These are phyloP conservation scores for Psylliodes chrysocephalus DNA, from an alignment of 2,888 invertebrate genomes.

Conservation along the genomic window DNA sequence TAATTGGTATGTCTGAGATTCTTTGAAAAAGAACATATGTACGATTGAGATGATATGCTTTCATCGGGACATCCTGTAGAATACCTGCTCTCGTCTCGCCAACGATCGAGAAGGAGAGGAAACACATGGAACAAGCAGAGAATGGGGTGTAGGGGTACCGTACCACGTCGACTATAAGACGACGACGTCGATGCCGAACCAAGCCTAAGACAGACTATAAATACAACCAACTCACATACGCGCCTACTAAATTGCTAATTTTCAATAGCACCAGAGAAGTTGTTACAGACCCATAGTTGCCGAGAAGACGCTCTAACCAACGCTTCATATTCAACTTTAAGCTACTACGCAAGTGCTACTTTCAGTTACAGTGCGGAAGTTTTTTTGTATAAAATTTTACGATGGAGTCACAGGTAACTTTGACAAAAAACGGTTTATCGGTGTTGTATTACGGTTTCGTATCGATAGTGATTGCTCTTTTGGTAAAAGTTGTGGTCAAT, in stretches of 20 bases:
- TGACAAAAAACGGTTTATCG: slow-evolving; percentile 55
- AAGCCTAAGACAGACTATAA: slow-evolving; percentile 61
- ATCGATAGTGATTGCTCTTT: slow-evolving; percentile 59
- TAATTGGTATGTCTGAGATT: too few relatives aligned
- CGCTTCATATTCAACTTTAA: too few relatives aligned
- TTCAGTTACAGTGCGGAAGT: slow-evolving; percentile 10
- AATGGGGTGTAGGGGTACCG: slow-evolving; percentile 25
- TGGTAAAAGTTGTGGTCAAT: slow-evolving; percentile 60
- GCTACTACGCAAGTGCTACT: slow-evolving; percentile 11
- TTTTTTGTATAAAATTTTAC: slow-evolving; percentile 25
- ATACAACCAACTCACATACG: slow-evolving; percentile 54
- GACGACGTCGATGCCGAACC: slow-evolving; percentile 42
- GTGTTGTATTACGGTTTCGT: slow-evolving; percentile 58
- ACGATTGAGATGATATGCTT: too few relatives aligned
- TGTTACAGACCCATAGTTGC: background rate
- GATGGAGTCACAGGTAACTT: slow-evolving; percentile 62
- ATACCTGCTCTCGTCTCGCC: slow-evolving; percentile 12
- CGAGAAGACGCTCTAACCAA: background rate
- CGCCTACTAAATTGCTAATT: slow-evolving; percentile 54
- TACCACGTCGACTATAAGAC: slow-evolving; percentile 41
- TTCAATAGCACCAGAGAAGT: slow-evolving; percentile 40
- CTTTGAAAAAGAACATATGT: too few relatives aligned
- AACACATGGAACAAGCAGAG: slow-evolving; percentile 16
- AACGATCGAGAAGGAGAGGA: slow-evolving; percentile 2
- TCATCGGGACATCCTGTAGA: background rate